phyloP scores from a whole-genome alignment of 2,797 vertebrate species.

The Mormyrops boulengeri region DNA sequence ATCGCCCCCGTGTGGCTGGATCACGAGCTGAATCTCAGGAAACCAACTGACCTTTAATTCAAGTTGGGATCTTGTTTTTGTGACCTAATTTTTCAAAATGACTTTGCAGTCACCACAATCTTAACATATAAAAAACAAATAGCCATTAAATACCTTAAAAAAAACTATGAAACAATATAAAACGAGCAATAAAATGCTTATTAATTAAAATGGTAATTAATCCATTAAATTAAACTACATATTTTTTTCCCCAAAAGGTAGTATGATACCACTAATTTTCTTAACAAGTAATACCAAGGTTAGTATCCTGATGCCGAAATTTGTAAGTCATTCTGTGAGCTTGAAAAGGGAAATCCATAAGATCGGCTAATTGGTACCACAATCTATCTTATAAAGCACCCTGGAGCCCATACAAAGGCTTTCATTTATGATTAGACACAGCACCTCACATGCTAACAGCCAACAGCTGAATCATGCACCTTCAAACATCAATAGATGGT shows the following conservation, averaged over 20 bases:
- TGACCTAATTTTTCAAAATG: not conserved
- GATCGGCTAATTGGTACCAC: not conserved
- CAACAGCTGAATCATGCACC: not conserved
- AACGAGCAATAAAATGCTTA: not conserved
- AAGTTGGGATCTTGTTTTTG: not conserved
- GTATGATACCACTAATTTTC: not conserved
- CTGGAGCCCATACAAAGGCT: not conserved
- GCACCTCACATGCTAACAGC: not conserved
- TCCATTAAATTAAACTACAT: not conserved
- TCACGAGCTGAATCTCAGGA: not conserved
- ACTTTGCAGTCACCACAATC: not conserved
- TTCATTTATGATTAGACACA: not conserved
- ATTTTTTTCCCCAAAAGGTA: not conserved
- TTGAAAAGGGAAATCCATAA: not conserved
- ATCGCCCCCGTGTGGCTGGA: conserved; percentile 5
- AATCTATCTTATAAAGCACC: not conserved
- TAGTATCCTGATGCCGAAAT: not conserved
- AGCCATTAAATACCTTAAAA: not conserved
- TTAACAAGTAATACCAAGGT: not conserved
- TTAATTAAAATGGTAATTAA: not conserved
- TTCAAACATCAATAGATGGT: not conserved
- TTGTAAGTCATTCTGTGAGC: not conserved
- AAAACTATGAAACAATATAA: not conserved
- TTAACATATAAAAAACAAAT: not conserved
- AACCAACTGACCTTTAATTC: not conserved